Base-by-base conservation (phyloP, 53 echinoderm and acorn worm species). In the Holothuria scabra region DNA sequence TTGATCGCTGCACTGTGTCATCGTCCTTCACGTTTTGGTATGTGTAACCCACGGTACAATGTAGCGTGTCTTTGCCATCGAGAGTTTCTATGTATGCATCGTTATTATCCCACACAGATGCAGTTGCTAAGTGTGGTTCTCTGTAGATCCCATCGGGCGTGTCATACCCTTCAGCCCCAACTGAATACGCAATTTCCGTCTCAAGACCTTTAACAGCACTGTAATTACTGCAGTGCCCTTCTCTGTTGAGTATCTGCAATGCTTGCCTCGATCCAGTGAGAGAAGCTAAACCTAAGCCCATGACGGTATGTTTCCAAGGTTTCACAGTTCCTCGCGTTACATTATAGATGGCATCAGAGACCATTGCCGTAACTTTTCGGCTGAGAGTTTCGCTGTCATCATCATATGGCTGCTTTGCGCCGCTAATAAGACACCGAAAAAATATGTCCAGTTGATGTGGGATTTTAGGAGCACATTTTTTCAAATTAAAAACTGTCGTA, bases 51-150 rank as follows among this genome's bases (percentile, higher is more conserved):
- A 84, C 89, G 5, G 89, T 89, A 8, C 84, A 57, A 58, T 89
- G 89, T 2, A 89, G 46, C 13, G 89, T 89, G 19, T 64, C 29
- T 37, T 89, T 89, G 0, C 89, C 89, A 29, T 89, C 89, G 7
- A 89, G 84, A n/a, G 89, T 89, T 84, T 84, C 89, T 7, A 89
- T 46, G 66, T 65, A 84, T 56, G 79, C 84, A 64, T 89, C 89
- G 38, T 89, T 76, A 49, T 89, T 89, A 33, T 84, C 89, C 89
- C 84, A 89, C 18, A 79, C 84, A 57, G 46, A 61, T 7, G n/a
- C n/a, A n/a, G 81, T 81, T 13, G 59, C 81, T 21, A 81, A 81
- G 25, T 31, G 2, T 38, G 81, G 81, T 3, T 57, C 3, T 18
- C 60, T 31, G 22, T 25, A 38, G 46, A 83, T 61, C 10, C 83